Percentiles rank a stretch among this genome's conserved stretches.
Conservation (phyloP, 2,888 invertebrate genomes). For the Lepidocyrtinus sp. region DNA sequence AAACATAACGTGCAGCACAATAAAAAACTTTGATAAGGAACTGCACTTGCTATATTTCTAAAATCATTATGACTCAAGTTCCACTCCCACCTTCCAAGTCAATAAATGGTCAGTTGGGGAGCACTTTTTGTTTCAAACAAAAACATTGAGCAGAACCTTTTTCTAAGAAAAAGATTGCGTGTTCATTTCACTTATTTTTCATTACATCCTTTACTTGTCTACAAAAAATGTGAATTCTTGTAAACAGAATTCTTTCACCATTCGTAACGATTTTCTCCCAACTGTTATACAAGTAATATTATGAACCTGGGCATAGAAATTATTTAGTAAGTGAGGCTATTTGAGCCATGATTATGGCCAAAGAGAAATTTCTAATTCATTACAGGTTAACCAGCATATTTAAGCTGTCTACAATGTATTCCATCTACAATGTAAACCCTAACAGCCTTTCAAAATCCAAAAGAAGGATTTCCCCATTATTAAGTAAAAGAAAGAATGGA, state of each 20-base stretch:
- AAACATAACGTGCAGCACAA: neutral
- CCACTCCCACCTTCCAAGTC: neutral
- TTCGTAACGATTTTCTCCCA: too few relatives aligned
- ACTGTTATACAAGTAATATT: too few relatives aligned
- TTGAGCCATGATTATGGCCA: too few relatives aligned
- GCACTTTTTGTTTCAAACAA: neutral
- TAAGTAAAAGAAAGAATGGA: conserved; percentile 23
- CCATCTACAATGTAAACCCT: conserved; percentile 38
- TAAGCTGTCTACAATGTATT: conserved; percentile 47
- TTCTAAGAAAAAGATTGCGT: conserved; percentile 46
- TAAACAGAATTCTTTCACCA: neutral
- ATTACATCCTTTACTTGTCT: neutral
- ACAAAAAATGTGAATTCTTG: neutral
- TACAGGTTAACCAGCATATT: too few relatives aligned
- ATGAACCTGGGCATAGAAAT: too few relatives aligned
- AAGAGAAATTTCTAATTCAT: too few relatives aligned
- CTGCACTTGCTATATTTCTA: neutral
- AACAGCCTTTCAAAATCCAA: conserved; percentile 17
- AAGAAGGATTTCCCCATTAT: neutral
- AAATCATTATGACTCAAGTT: neutral
- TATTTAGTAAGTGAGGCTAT: too few relatives aligned
- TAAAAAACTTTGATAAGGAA: neutral
- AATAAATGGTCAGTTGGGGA: neutral
- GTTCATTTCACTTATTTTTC: conserved; percentile 25
- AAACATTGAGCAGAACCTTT: conserved; percentile 9